Percentiles rank a stretch among this genome's conserved stretches.
Evolutionary conservation across 2,888 invertebrate genomes (phyloP).

Genomic region (Steinernema hermaphroditum): DNA sequence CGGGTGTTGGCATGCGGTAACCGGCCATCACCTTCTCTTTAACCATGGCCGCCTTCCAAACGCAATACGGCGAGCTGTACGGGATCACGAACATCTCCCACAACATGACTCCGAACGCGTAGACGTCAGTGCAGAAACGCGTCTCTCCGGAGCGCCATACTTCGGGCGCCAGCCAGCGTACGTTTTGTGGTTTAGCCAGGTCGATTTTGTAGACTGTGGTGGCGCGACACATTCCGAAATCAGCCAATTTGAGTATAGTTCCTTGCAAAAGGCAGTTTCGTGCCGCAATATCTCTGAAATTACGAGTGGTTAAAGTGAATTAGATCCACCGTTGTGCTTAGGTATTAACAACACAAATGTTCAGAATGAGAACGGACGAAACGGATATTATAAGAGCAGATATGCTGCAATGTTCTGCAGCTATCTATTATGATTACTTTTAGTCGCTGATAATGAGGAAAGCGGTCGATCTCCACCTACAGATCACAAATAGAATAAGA

Average conservation of each 20-base stretch:
- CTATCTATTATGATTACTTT: no score
- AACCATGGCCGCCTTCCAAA: constrained; percentile 52
- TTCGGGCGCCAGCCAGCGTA: constrained; percentile 60
- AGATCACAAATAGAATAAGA: no score
- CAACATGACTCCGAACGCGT: constrained; percentile 51
- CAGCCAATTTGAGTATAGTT: constrained; percentile 53
- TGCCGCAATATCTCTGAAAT: constrained; percentile 51
- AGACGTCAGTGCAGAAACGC: constrained; percentile 55
- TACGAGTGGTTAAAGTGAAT: no score
- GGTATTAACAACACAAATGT: no score
- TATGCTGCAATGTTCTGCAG: no score
- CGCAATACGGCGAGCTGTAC: constrained; percentile 52
- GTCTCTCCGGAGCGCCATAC: constrained; percentile 59
- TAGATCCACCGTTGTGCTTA: no score
- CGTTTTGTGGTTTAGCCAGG: constrained; percentile 54
- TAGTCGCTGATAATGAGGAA: no score
- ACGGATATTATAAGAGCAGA: no score
- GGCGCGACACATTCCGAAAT: constrained; percentile 59
- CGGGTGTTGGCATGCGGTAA: constrained; percentile 51
- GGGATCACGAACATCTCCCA: constrained; percentile 59
- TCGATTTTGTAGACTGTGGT: constrained; percentile 48
- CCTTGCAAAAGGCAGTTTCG: constrained; percentile 55
- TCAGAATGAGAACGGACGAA: no score
- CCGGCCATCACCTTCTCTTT: constrained; percentile 55
- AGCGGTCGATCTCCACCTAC: no score